These are phyloP conservation scores for Neoscelio sp. DNA, from an alignment of 2,888 invertebrate genomes.

Conservation along the genomic window DNA sequence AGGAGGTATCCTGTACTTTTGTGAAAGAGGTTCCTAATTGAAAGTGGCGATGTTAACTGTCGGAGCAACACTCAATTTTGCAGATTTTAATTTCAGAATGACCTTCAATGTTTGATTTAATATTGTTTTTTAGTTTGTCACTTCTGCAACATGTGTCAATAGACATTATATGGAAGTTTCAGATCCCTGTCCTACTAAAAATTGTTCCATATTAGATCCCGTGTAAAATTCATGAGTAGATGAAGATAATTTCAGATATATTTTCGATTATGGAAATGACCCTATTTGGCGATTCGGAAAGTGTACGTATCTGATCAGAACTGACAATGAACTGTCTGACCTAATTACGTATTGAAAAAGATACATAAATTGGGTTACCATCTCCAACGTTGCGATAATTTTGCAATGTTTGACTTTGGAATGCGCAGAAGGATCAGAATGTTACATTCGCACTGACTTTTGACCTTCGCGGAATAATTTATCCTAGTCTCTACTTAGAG, in stretches of 20 bases:
- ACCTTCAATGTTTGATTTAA: too few species aligned
- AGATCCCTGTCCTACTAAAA: too few species aligned
- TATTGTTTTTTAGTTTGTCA: too few species aligned
- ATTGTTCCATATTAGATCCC: too few species aligned
- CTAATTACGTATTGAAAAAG: conserved; percentile 49
- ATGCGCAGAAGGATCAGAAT: conserved; percentile 36
- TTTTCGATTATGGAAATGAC: conserved; percentile 36
- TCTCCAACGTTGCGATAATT: conserved; percentile 16
- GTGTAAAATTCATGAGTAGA: too few species aligned
- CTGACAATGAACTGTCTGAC: conserved; percentile 33
- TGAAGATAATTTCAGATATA: too few species aligned
- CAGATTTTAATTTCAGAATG: not conserved
- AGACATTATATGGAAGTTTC: too few species aligned
- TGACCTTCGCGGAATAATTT: conserved; percentile 31
- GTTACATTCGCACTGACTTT: conserved; percentile 12
- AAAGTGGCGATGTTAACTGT: not conserved
- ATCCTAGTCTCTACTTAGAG: conserved; percentile 19
- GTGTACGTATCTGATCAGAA: conserved; percentile 38
- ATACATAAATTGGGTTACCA: conserved; percentile 38
- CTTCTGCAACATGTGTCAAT: too few species aligned
- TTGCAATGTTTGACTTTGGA: conserved; percentile 2
- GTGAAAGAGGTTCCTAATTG: too few species aligned
- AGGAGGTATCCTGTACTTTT: too few species aligned
- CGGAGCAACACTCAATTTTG: not conserved
- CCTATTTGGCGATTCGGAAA: conserved; percentile 31